Evolutionary conservation across 2,113 vertebrate genomes (phyloP), one percentile per base, ranked within the genome.

Genomic region (Peromyscus maniculatus): DNA sequence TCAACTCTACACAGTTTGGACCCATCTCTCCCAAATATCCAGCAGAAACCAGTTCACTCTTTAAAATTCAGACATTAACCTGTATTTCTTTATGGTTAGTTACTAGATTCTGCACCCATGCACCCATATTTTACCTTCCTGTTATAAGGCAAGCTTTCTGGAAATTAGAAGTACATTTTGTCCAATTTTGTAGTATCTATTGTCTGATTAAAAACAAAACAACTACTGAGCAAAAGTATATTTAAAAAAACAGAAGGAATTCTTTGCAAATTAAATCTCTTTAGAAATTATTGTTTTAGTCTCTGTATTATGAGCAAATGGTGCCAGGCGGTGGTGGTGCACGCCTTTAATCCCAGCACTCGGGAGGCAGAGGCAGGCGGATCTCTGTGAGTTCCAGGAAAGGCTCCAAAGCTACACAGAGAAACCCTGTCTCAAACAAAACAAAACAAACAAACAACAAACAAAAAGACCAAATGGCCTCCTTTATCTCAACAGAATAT

Each of bases 141-240:
- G 83, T 74, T 39, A 89, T 36, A 86, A n/a, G 24, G 11, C 49
- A 97, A 66, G 57, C 7, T 97, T 97, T 94, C 75, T 94, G 26
- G 93, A 28, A 26, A 17, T 31, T 91, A 78, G 43, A 92, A 77
- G 7, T 26, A 94, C 15, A 82, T 91, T 97, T 64, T 90, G 69
- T 59, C 8, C 24, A 86, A 71, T 86, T 91, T 39, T 91, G 28
- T 82, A n/a, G 52, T 86, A 19, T 83, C 19, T 9, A 67, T 19
- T 49, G 6, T 75, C 55, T 93, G 46, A 96, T 55, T n/a, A 7
- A 21, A 72, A 69, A 62, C 13, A 4, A 22, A 95, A 87, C 36
- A 83, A 46, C n/a, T 72, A 86, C 19, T 74, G 59, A 87, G 15
- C 80, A 92, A 96, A 82, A 78, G 72, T 46, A 96, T 72, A 78